Evolutionary conservation across 2,888 invertebrate genomes (phyloP).

Genomic region (Pollenia amentaria): DNA sequence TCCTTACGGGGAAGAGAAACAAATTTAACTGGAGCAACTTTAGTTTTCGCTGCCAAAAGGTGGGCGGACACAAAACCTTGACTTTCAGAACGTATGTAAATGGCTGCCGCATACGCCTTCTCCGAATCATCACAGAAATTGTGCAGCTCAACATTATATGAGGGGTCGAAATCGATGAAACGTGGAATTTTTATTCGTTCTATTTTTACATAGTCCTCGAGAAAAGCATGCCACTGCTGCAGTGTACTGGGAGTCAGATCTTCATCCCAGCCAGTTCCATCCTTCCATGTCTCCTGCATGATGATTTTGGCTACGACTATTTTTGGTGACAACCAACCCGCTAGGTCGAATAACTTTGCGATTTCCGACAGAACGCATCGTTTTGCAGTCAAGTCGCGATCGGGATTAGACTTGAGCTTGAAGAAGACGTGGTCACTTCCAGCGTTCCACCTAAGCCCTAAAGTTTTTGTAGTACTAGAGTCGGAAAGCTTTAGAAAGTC

Average conservation of each 20-base stretch:
- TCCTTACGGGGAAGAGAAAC: too few species aligned
- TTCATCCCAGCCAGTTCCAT: neutral
- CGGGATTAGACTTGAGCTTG: neutral
- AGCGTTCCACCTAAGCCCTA: constrained; percentile 20
- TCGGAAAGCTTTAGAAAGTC: constrained; percentile 5
- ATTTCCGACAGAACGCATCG: neutral
- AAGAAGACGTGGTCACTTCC: neutral
- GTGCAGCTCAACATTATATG: neutral
- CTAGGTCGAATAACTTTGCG: neutral
- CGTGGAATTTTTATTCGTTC: neutral
- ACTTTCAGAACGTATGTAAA: too few species aligned
- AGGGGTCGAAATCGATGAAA: neutral
- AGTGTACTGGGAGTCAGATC: neutral
- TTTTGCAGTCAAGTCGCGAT: neutral
- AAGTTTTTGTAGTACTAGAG: neutral
- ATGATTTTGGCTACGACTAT: neutral
- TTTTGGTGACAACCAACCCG: neutral
- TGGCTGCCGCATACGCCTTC: neutral
- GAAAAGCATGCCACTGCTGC: neutral
- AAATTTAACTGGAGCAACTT: too few species aligned
- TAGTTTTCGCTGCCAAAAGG: too few species aligned
- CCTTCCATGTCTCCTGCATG: neutral
- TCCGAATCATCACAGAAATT: constrained; percentile 2
- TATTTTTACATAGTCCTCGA: neutral
- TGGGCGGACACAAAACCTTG: too few species aligned